Conservation (phyloP, 2,797 vertebrate genomes). For the Calcarius lapponicus region DNA sequence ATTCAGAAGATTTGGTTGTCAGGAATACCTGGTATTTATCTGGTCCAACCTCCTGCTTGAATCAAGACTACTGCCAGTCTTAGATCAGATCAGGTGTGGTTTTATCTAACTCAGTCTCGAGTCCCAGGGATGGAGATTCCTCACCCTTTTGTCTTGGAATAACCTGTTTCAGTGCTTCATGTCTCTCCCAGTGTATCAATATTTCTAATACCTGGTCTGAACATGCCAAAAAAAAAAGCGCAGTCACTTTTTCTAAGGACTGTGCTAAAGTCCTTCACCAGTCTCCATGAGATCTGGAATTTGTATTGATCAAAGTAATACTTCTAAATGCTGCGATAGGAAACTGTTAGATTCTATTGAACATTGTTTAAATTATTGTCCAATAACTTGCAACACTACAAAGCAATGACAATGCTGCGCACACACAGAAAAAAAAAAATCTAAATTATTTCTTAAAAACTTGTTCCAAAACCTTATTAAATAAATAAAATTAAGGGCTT, state of each 20-base stretch:
- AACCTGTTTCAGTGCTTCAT: neutral
- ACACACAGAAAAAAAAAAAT: accelerated
- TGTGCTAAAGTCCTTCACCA: neutral
- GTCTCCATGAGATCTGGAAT: neutral
- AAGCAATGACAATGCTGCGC: neutral
- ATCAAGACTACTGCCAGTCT: neutral
- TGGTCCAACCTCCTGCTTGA: neutral
- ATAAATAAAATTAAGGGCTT: neutral
- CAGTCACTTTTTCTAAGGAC: neutral
- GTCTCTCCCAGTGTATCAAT: neutral
- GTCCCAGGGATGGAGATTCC: neutral
- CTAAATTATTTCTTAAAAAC: neutral
- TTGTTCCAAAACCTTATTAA: neutral
- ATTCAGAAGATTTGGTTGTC: neutral
- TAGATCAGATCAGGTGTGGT: neutral
- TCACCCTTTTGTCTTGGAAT: neutral
- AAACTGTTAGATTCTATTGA: neutral
- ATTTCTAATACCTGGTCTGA: neutral
- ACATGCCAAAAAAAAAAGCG: neutral
- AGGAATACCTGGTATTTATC: neutral
- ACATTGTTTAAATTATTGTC: neutral
- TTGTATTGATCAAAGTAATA: neutral
- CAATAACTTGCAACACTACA: neutral
- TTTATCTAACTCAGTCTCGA: neutral
- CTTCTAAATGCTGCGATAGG: neutral